Evolutionary conservation across 2,888 invertebrate species (phyloP), one percentile per base, ranked within the genome.

Genomic region (Xestia rhomboidea): DNA sequence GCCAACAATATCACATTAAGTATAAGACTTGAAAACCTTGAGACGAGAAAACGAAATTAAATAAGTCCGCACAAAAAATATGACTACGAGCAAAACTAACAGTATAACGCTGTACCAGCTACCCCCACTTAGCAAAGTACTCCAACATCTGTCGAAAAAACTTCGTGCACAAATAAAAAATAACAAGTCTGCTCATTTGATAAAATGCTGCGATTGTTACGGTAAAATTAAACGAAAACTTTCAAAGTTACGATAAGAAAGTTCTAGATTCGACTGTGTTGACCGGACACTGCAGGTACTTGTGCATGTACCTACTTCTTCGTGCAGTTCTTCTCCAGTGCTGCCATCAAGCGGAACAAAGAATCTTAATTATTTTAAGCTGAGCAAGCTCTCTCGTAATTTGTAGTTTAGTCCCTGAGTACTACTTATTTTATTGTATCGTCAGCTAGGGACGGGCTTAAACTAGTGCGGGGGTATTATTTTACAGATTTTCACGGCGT

Each of bases 341-440:
- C 89, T 76, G 79, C 90, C 90, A 89, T 90, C 92, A 92, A 92
- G 89, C 90, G 89, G 89, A 91, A 95, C 94, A 95, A 95, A 95
- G 94, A 94, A 93, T 94, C 93, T 95, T 96, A 96, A 96, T 96
- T 95, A 95, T 95, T 95, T 96, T 94, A 95, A 96, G 94, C 94
- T 92, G 93, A 93, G 93, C 92, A 90, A 93, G 93, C 93, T 93
- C 91, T 91, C 89, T 90, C 91, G 93, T 95, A 94, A 95, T 95
- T 95, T 93, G 93, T 95, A 95, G 93, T 94, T 93, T 92, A 94
- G 91, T 93, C 92, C 90, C 90, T 88, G 90, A 92, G 91, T 88
- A 88, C 86, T 90, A 93, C 93, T 95, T 94, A 95, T 95, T 95
- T 95, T 95, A 95, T 95, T 95, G 93, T 94, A 94, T 94, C 92